Evolutionary conservation across 2,888 invertebrate genomes (phyloP), one percentile per base, ranked within the genome.

Genomic region (Tyria jacobaeae): DNA sequence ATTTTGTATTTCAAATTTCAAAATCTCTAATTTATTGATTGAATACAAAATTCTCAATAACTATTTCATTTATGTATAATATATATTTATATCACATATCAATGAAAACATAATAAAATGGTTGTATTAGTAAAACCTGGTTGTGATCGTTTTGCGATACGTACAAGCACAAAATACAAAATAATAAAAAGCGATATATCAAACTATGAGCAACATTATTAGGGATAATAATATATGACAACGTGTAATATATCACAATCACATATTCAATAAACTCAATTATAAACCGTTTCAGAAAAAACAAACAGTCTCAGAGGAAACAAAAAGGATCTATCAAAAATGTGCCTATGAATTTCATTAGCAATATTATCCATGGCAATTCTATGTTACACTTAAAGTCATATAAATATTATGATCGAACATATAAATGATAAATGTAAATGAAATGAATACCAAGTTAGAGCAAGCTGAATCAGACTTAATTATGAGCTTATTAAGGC

Each of bases 151-250:
- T 72, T 70, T 65, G 69, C 70, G 64, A 65, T 62, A 73, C 68
- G 60, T 72, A 62, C 37, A 78, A 80, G 78, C 81, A 78, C 78
- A 79, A 71, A 68, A 69, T 77, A 75, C 71, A 73, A 70, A 76
- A 73, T 71, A 71, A 65, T 76, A 78, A 76, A 52, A 78, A 79
- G 73, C 75, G 75, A 50, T 69, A 70, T 67, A 66, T 62, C 56
- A 64, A 62, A 66, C n/a, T n/a, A 67, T 76, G 69, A 70, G n/a
- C 57, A 31, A 64, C 50, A 54, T 55, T 27, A 15, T 57, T 58
- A 50, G 44, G 37, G n/a, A 47, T 27, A 10, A 64, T 60, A 17
- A 64, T 68, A 66, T 66, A 53, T 48, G 62, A 65, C 54, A 57
- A 44, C 44, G 10, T 0, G 17, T 3, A 17, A n/a, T n/a, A n/a